Evolutionary conservation across 2,888 invertebrate species (phyloP).

Genomic region (Philaethria dido): DNA sequence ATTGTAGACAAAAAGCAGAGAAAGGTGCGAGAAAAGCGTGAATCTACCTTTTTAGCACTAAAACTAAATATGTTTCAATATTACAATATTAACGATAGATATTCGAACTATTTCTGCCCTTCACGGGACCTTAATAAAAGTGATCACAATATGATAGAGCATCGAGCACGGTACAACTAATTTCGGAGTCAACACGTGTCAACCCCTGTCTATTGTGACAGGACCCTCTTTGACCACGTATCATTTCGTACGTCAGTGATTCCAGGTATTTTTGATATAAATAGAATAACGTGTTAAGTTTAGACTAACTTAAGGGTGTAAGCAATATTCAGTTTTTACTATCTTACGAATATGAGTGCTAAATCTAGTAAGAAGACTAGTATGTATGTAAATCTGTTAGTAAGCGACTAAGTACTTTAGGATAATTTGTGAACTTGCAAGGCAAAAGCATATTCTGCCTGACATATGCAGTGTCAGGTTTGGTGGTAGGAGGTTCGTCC

Average conservation of each 20-base stretch:
- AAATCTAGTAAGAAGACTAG: neutral
- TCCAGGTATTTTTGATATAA: conserved; percentile 5
- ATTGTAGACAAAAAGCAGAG: no score
- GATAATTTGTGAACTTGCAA: no score
- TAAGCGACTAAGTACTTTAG: no score
- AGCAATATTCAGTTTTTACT: neutral
- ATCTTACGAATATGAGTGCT: no score
- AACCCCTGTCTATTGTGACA: conserved; percentile 44
- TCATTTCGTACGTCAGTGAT: conserved; percentile 20
- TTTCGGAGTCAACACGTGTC: conserved; percentile 40
- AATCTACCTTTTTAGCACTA: no score
- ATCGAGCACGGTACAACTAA: conserved; percentile 25
- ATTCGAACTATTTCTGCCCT: neutral
- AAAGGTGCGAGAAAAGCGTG: no score
- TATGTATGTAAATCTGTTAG: no score
- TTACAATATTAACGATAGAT: neutral
- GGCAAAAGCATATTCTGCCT: no score
- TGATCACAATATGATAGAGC: conserved; percentile 15
- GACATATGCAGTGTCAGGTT: no score
- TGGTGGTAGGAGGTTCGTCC: no score
- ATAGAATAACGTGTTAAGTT: neutral
- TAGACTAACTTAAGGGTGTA: neutral
- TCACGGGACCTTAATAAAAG: conserved; percentile 8
- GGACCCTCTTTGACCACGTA: conserved; percentile 41
- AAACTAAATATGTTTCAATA: neutral